phyloP scores from a whole-genome alignment of 2,797 vertebrate species.

The Ceryle rudis region DNA sequence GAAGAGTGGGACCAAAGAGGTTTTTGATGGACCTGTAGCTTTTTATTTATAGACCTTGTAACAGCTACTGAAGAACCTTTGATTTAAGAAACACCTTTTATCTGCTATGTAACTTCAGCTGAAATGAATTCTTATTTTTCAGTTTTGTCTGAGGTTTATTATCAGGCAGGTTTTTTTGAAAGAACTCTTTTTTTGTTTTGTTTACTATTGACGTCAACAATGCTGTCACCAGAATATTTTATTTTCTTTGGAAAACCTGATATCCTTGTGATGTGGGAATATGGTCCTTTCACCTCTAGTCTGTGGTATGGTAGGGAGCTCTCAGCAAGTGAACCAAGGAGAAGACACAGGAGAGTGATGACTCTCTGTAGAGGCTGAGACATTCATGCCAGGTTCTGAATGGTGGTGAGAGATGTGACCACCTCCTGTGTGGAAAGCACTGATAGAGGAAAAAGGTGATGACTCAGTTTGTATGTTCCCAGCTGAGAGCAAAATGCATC shows the following conservation, averaged over 20 bases:
- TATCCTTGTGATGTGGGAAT: not conserved
- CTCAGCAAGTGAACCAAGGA: not conserved
- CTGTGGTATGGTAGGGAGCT: not conserved
- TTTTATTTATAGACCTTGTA: not conserved
- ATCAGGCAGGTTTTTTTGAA: not conserved
- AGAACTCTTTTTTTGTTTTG: not conserved
- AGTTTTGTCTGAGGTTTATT: not conserved
- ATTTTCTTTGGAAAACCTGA: not conserved
- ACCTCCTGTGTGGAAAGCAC: not conserved
- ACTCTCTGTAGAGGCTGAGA: not conserved
- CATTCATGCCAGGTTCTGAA: not conserved
- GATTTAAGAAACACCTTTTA: constrained; percentile 24
- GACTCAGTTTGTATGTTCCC: not conserved
- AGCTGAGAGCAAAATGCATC: not conserved
- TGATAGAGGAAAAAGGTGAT: not conserved
- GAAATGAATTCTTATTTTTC: not conserved
- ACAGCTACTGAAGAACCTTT: not conserved
- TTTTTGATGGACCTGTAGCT: not conserved
- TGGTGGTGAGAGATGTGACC: not conserved
- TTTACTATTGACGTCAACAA: not conserved
- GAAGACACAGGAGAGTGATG: not conserved
- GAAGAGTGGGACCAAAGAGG: not conserved
- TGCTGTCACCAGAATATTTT: not conserved
- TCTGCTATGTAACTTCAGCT: not conserved
- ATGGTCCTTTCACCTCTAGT: not conserved